Percentiles rank a stretch among this genome's conserved stretches.
Evolutionary conservation across 2,888 invertebrate genomes (phyloP).

Genomic region (Schizaphis graminum): DNA sequence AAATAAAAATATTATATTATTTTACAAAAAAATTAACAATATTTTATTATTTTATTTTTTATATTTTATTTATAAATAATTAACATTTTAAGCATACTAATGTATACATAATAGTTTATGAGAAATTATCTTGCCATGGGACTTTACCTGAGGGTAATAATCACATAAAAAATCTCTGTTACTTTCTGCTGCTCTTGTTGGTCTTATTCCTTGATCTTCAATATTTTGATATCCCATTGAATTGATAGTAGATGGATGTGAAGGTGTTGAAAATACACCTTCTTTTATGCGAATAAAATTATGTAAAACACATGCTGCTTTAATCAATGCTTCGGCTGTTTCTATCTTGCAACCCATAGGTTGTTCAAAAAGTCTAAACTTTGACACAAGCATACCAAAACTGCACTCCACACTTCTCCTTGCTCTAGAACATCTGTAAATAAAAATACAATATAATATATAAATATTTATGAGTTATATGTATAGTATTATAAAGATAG

Average conservation of each 20-base stretch:
- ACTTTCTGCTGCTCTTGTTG: neutral
- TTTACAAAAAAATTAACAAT: no score
- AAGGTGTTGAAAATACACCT: conserved; percentile 30
- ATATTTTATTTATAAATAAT: no score
- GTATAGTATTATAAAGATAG: conserved; percentile 6
- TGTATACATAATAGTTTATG: neutral
- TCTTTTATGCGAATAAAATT: conserved; percentile 28
- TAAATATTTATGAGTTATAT: neutral
- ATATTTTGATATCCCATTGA: conserved; percentile 7
- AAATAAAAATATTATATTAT: no score
- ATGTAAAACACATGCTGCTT: conserved; percentile 39
- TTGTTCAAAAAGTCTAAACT: conserved; percentile 54
- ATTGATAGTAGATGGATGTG: conserved; percentile 1
- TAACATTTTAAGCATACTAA: no score
- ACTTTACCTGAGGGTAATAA: conserved; percentile 3
- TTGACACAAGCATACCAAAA: conserved; percentile 57
- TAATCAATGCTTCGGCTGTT: conserved; percentile 22
- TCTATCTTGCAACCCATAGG: neutral
- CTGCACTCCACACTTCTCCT: conserved; percentile 52
- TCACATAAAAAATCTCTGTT: neutral
- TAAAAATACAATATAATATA: conserved; percentile 21
- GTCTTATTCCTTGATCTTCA: neutral
- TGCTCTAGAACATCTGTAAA: conserved; percentile 17
- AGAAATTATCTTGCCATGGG: conserved; percentile 11
- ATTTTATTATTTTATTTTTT: no score